Base-by-base conservation (phyloP, 2,888 invertebrate genomes). In the Chloroclystis v-ata region DNA sequence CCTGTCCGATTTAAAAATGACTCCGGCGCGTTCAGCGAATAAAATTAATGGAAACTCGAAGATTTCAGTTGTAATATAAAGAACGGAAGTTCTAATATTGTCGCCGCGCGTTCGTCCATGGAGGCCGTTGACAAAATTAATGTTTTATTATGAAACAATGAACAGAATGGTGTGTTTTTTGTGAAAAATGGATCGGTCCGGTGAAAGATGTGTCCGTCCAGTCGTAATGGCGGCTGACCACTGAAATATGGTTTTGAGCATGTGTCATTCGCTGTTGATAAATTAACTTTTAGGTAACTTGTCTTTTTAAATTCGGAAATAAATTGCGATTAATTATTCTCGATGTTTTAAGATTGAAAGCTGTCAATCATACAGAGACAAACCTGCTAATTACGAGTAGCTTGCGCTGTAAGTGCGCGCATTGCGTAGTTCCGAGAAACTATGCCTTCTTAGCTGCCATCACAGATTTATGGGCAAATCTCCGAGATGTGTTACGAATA, bases 141-240 rank as follows among this genome's bases (percentile, higher is more conserved):
- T 85, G 81, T 78, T 78, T 80, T 83, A 83, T 85, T 85, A 80
- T 82, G 83, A 83, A 84, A 86, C 85, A 86, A 86, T 86, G 82
- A 81, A 73, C 78, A 71, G 76, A 82, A 76, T 71, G 72, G 76
- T 76, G 74, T 72, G 74, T 72, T 72, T 65, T 66, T 72, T 66
- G 74, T 81, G 77, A 83, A 82, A 81, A 79, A 78, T 76, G 72
- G 72, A 72, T 71, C 62, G 72, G 70, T 60, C 55, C 69, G 66
- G 72, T 78, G 78, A 82, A 67, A 76, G 73, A 82, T 78, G 74
- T 59, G 60, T 53, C 65, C 69, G 60, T 53, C 65, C 69, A 67
- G 68, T 67, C 67, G 68, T 74, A 75, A 67, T 67, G 59, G 61
- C 55, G 62, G 63, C 60, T 63, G 61, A 62, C 65, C 66, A 70